Conservation (phyloP, 1,140 invertebrate species). For the Drosophila carrolli region DNA sequence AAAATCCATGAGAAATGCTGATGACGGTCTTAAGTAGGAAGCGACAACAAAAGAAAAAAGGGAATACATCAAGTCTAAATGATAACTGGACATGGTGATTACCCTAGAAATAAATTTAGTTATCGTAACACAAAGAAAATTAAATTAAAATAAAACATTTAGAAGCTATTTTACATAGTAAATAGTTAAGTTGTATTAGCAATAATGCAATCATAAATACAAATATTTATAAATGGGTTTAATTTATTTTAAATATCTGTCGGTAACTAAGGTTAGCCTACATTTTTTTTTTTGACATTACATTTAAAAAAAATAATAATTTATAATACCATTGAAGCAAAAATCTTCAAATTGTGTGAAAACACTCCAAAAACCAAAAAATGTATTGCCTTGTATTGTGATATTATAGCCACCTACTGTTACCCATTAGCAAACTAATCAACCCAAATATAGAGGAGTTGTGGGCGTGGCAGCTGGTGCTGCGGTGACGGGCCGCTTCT, state of each 20-base stretch:
- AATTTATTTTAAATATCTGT: no score
- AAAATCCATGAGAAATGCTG: slow-evolving; percentile 66
- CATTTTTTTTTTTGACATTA: no score
- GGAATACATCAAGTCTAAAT: slow-evolving; percentile 23
- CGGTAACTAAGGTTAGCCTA: no score
- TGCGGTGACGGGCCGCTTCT: not conserved
- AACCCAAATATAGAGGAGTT: slow-evolving; percentile 14
- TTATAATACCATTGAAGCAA: no score
- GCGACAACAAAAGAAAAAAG: slow-evolving; percentile 40
- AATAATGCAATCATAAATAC: no score
- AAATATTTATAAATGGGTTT: no score
- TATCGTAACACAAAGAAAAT: no score
- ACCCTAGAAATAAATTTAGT: not conserved
- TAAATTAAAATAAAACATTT: not conserved
- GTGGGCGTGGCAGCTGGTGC: slow-evolving; percentile 11
- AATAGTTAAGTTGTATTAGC: no score
- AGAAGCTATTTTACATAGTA: no score
- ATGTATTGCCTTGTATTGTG: not conserved
- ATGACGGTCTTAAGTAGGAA: slow-evolving; percentile 67
- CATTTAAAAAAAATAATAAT: no score
- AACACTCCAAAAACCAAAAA: no score
- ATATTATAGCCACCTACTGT: not conserved
- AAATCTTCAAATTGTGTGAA: no score
- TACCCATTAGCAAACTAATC: slow-evolving; percentile 22
- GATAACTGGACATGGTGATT: not conserved